phyloP scores from a whole-genome alignment of 2,888 invertebrate genomes.

The Magallana nippona region DNA sequence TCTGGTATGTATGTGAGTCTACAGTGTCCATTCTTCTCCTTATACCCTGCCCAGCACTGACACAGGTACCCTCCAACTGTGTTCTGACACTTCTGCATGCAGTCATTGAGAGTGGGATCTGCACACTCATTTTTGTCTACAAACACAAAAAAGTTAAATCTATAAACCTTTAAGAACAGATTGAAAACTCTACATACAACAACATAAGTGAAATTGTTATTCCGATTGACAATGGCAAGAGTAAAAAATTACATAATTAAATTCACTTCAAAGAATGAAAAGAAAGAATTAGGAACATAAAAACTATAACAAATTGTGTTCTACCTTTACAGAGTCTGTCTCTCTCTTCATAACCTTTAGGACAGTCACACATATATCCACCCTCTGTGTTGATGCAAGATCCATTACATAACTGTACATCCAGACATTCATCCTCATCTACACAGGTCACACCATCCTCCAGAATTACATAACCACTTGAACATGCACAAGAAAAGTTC shows the following conservation, averaged over 20 bases:
- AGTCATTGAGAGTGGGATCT: not conserved
- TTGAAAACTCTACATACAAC: not conserved
- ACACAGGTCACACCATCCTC: conserved; percentile 20
- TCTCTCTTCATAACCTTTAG: not conserved
- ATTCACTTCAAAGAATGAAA: not conserved
- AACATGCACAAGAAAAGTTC: conserved; percentile 31
- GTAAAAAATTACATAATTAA: too few relatives aligned
- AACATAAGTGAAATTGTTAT: too few relatives aligned
- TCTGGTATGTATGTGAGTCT: not conserved
- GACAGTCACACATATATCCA: conserved; percentile 17
- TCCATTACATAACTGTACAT: conserved; percentile 8
- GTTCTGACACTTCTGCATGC: conserved; percentile 36
- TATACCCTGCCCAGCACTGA: conserved; percentile 32
- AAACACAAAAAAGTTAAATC: not conserved
- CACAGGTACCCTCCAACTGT: conserved; percentile 28
- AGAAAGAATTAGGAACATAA: not conserved
- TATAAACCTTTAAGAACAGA: not conserved
- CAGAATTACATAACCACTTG: conserved; percentile 1
- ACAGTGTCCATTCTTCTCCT: conserved; percentile 11
- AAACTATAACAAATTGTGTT: not conserved
- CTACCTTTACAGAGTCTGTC: conserved; percentile 27
- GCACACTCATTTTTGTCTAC: conserved; percentile 39
- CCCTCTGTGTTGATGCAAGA: conserved; percentile 36
- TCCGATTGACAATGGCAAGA: too few relatives aligned
- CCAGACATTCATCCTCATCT: conserved; percentile 28